Percentiles rank a stretch among this genome's conserved stretches.
Conservation (phyloP, 2,888 invertebrate genomes). For the Allygus modestus region DNA sequence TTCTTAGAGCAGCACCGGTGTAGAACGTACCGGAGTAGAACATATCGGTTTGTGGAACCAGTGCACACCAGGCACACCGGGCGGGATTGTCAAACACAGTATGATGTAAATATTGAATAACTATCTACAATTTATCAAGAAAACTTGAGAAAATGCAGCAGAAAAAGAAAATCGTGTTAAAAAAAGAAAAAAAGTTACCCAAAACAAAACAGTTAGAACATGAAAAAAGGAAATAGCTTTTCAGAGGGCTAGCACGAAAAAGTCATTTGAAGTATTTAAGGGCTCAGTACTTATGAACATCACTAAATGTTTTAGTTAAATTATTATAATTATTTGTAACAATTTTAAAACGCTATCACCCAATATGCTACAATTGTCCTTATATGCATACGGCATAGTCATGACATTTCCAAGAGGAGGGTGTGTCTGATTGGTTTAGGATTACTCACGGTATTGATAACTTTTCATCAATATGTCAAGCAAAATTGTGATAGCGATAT, state of each 20-base stretch:
- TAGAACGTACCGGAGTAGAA: too few species aligned
- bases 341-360: too few species aligned
- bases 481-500: too few species aligned
- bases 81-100: slow-evolving; percentile 18
- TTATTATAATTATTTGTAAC: too few species aligned
- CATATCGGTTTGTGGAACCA: background rate
- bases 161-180: slow-evolving; percentile 2
- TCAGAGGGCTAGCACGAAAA: background rate
- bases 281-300: background rate
- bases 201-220: slow-evolving; percentile 4
- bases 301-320: too few species aligned
- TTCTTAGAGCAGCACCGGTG: slow-evolving; percentile 16
- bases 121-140: slow-evolving; percentile 33
- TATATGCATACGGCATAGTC: too few species aligned
- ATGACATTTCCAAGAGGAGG: too few species aligned
- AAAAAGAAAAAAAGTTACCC: slow-evolving; percentile 7
- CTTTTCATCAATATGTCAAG: too few species aligned
- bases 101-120: slow-evolving; percentile 41
- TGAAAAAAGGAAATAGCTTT: background rate
- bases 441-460: too few species aligned
- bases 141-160: slow-evolving; percentile 25
- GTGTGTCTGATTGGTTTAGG: too few species aligned
- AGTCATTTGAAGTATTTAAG: background rate
- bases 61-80: too few species aligned
- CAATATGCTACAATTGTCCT: too few species aligned